A percentile compares a stretch with the other conserved stretches of the same genome.
Conservation (phyloP, 2,888 invertebrate genomes). For the Aspidapion aeneum region DNA sequence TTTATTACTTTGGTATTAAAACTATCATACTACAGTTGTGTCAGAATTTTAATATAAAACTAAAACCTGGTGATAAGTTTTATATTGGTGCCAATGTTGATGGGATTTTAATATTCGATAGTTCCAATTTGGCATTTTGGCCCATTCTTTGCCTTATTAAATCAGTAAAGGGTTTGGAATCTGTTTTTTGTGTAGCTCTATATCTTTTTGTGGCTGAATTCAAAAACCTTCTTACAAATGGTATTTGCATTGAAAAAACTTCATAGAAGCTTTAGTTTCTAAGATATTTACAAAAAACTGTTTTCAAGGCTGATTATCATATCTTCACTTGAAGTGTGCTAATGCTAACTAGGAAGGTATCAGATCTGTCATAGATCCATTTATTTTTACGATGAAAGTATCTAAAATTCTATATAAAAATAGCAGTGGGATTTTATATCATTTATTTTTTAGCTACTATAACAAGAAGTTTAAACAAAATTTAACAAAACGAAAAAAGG, state of each 20-base stretch:
- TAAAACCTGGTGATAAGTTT: neutral
- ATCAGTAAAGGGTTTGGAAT: slow-evolving; percentile 4
- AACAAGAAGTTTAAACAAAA: too few relatives aligned
- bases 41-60: slow-evolving; percentile 1
- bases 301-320: too few relatives aligned
- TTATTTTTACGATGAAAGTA: too few relatives aligned
- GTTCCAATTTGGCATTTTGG: slow-evolving; percentile 9
- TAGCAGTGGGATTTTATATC: too few relatives aligned
- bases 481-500: too few relatives aligned
- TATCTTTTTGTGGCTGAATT: slow-evolving; percentile 11
- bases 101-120: slow-evolving; percentile 13
- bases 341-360: too few relatives aligned
- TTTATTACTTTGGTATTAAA: slow-evolving; percentile 13
- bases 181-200: slow-evolving; percentile 12
- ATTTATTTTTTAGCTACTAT: too few relatives aligned
- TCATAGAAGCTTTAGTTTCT: too few relatives aligned
- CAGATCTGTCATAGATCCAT: too few relatives aligned
- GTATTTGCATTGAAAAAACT: slow-evolving; percentile 10
- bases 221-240: slow-evolving; percentile 7
- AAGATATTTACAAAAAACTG: too few relatives aligned
- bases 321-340: too few relatives aligned
- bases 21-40: slow-evolving; percentile 10
- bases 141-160: slow-evolving; percentile 14
- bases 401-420: too few relatives aligned
- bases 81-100: slow-evolving; percentile 13